Percentiles rank a stretch among this genome's conserved stretches.
Evolutionary conservation across 1,140 invertebrate genomes (phyloP).

Genomic region (Battus philenor): DNA sequence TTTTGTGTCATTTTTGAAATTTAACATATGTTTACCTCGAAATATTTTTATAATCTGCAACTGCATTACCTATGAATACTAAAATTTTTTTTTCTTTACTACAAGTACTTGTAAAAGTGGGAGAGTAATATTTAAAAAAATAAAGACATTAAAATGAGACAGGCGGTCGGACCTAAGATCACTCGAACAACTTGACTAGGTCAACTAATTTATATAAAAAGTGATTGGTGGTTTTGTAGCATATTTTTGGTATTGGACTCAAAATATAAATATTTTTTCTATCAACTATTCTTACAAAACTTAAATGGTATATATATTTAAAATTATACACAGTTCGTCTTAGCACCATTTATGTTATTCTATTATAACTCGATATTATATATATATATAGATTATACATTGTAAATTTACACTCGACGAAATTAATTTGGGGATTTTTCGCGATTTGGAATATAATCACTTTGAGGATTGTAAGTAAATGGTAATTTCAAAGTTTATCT

Average conservation of each 20-base stretch:
- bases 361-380: constrained; percentile 17
- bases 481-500: constrained; percentile 62
- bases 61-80: no score
- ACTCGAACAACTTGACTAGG: constrained; percentile 48
- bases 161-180: neutral
- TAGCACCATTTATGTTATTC: constrained; percentile 45
- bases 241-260: constrained; percentile 61
- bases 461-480: constrained; percentile 31
- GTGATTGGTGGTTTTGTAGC: constrained; percentile 58
- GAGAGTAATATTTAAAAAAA: no score
- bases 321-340: constrained; percentile 22
- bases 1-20: no score
- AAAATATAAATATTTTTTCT: constrained; percentile 40
- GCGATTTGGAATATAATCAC: constrained; percentile 32
- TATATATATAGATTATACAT: constrained; percentile 15
- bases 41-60: no score
- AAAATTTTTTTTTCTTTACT: no score
- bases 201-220: constrained; percentile 46
- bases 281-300: constrained; percentile 22
- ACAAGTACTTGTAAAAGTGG: no score
- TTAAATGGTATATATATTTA: constrained; percentile 10
- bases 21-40: no score
- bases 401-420: constrained; percentile 20
- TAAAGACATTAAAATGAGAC: no score
- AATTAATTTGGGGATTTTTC: constrained; percentile 22